phyloP scores from a whole-genome alignment of 2,888 invertebrate species.

The Heliconius cydno region DNA sequence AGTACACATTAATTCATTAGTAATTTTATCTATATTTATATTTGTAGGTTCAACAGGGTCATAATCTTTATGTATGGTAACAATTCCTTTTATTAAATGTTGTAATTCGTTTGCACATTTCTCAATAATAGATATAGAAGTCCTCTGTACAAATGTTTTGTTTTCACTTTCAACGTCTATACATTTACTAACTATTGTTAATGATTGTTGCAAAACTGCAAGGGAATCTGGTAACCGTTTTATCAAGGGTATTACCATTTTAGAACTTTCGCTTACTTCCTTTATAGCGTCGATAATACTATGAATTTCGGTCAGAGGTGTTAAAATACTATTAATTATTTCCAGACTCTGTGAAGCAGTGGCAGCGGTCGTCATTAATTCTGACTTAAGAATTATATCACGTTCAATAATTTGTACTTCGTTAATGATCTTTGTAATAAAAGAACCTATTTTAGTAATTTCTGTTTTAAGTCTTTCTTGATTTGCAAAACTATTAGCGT shows the following conservation, averaged over 20 bases:
- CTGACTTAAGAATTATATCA: conserved; percentile 86
- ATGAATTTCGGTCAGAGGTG: conserved; percentile 86
- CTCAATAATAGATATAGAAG: conserved; percentile 86
- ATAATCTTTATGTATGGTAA: conserved; percentile 75
- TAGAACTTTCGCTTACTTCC: conserved; percentile 69
- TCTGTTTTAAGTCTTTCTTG: conserved; percentile 61
- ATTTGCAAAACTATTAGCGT: conserved; percentile 35
- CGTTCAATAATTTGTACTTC: conserved; percentile 85
- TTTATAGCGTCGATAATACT: conserved; percentile 83
- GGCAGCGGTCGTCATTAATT: conserved; percentile 86
- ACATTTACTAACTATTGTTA: conserved; percentile 87
- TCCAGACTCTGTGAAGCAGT: conserved; percentile 87
- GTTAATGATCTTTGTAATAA: conserved; percentile 78
- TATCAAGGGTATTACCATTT: conserved; percentile 80
- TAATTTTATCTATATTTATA: conserved; percentile 72
- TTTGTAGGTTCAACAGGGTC: conserved; percentile 67
- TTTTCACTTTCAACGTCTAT: conserved; percentile 86
- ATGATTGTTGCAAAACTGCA: conserved; percentile 85
- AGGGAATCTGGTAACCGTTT: conserved; percentile 83
- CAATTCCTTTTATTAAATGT: conserved; percentile 76
- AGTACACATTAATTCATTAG: conserved; percentile 78
- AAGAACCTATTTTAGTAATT: conserved; percentile 57
- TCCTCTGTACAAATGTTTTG: conserved; percentile 86
- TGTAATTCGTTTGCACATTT: conserved; percentile 83
- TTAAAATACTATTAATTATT: conserved; percentile 84